A percentile compares a stretch with the other conserved stretches of the same genome.
phyloP scores from a whole-genome alignment of 2,888 invertebrate genomes.

The Aleiodes leptofemur region DNA sequence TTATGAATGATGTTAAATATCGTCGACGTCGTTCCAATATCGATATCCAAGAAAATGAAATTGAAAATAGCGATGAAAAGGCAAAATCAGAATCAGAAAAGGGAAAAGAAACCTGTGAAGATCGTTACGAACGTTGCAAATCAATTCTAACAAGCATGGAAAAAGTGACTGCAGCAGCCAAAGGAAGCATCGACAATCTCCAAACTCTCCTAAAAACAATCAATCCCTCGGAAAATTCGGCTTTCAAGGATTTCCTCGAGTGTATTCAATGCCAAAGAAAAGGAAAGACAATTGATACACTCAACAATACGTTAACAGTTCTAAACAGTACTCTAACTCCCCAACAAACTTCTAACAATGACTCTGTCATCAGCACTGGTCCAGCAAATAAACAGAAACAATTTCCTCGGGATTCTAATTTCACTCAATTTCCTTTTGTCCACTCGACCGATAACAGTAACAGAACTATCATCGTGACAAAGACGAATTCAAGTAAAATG shows the following conservation, averaged over 20 bases:
- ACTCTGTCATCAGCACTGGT: no score
- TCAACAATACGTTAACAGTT: no score
- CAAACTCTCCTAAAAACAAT: conserved; percentile 40
- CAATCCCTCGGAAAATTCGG: not conserved
- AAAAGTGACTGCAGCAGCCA: conserved; percentile 31
- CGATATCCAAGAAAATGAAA: conserved; percentile 26
- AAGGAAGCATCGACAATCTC: conserved; percentile 39
- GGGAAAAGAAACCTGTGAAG: conserved; percentile 47
- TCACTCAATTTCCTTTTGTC: conserved; percentile 28
- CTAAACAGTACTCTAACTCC: no score
- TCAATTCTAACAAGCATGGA: conserved; percentile 46
- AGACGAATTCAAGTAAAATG: conserved; percentile 31
- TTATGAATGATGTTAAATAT: not conserved
- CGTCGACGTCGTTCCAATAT: conserved; percentile 2
- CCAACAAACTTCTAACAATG: no score
- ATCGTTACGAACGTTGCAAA: conserved; percentile 50
- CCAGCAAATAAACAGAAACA: not conserved
- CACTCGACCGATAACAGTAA: conserved; percentile 47
- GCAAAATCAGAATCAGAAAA: conserved; percentile 11
- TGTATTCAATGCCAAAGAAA: conserved; percentile 58
- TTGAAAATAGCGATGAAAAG: conserved; percentile 38
- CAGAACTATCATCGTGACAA: conserved; percentile 18
- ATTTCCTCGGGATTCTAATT: conserved; percentile 22
- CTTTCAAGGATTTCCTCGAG: conserved; percentile 43
- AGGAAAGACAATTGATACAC: not conserved